phyloP scores from a whole-genome alignment of 2,797 vertebrate species.

The Notolepis coatsorum region DNA sequence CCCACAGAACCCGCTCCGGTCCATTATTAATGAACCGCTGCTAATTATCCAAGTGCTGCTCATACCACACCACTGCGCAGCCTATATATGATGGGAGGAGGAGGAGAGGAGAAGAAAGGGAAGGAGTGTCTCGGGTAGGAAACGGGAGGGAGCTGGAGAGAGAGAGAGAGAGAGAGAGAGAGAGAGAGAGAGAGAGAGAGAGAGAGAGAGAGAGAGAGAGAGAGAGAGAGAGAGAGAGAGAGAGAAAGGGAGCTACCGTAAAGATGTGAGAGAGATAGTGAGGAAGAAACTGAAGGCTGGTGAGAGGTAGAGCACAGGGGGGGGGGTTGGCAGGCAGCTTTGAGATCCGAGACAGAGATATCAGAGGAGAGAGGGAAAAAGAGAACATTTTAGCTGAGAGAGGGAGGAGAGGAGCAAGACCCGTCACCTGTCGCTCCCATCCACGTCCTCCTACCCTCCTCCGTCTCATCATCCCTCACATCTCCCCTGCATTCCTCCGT shows the following conservation, averaged over 20 bases:
- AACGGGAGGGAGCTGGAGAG: conserved; percentile 8
- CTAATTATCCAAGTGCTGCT: conserved; percentile 76
- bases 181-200: conserved; percentile 26
- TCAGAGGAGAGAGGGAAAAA: conserved; percentile 1
- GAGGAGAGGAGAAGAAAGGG: conserved; percentile 4
- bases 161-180: conserved; percentile 14
- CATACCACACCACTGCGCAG: conserved; percentile 41
- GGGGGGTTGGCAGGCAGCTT: conserved; percentile 19
- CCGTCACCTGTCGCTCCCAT: conserved; percentile 69
- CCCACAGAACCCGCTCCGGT: conserved; percentile 75
- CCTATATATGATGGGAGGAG: conserved; percentile 54
- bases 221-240: too few relatives aligned
- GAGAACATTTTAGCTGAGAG: conserved; percentile 14
- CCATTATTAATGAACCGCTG: conserved; percentile 82
- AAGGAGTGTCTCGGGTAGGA: not conserved
- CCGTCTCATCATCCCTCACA: conserved; percentile 68
- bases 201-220: conserved; percentile 26
- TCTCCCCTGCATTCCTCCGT: conserved; percentile 56
- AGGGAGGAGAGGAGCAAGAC: conserved; percentile 50
- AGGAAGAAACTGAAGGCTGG: conserved; percentile 16
- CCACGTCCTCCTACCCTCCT: conserved; percentile 54
- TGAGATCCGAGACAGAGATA: conserved; percentile 29
- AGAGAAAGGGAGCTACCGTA: too few relatives aligned
- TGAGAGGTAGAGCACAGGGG: conserved; percentile 35
- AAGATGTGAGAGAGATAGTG: too few relatives aligned